Evolutionary conservation across 2,888 invertebrate genomes (phyloP).

Genomic region (Theodoxus fluviatilis): DNA sequence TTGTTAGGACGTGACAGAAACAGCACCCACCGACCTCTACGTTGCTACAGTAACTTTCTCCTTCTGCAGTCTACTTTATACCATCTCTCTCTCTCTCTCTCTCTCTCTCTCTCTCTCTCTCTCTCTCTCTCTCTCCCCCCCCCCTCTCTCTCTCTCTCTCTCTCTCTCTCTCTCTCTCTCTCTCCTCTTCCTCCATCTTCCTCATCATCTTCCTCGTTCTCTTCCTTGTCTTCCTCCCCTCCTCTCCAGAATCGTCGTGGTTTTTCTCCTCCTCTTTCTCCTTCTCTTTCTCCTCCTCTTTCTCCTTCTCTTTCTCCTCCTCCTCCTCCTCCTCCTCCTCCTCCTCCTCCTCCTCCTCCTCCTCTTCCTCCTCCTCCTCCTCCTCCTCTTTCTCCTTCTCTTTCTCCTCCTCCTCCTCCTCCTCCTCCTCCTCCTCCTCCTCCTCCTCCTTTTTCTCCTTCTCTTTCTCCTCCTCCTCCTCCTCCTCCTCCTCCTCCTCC

Average conservation of each 20-base stretch:
- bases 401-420: not conserved
- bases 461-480: not conserved
- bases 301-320: not conserved
- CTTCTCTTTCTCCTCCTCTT: not conserved
- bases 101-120: not conserved
- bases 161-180: not conserved
- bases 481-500: not conserved
- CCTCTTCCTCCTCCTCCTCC: not conserved
- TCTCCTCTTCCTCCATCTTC: not conserved
- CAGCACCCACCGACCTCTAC: too few relatives aligned
- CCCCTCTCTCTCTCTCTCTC: not conserved
- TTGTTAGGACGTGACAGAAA: too few relatives aligned
- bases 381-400: not conserved
- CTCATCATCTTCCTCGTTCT: not conserved
- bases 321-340: not conserved
- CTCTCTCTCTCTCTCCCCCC: not conserved
- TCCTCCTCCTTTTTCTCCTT: not conserved
- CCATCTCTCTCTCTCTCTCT: slow-evolving; percentile 6
- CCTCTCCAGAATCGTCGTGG: not conserved
- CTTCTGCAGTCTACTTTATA: too few relatives aligned
- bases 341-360: not conserved
- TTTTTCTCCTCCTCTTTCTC: not conserved
- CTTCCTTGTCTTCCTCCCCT: not conserved
- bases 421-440: not conserved
- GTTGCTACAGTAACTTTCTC: too few relatives aligned